Evolutionary conservation across 2,113 vertebrate genomes (phyloP).

Genomic region (Vidua chalybeata): DNA sequence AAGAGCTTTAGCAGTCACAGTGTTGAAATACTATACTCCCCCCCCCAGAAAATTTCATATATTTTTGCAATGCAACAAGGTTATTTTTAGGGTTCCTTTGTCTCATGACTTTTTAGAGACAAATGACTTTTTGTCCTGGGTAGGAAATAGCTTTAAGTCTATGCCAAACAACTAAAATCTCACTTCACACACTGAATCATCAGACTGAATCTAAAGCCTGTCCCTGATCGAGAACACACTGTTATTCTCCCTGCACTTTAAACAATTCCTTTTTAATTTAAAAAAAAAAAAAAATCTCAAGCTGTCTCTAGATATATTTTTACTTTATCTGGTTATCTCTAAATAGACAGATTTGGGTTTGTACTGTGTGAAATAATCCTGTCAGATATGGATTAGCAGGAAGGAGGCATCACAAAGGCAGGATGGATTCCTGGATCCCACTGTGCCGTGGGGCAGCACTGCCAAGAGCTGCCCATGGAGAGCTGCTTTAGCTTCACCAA

Average conservation of each 20-base stretch:
- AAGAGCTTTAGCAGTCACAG: background rate
- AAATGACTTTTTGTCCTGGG: background rate
- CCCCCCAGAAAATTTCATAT: background rate
- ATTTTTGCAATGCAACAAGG: background rate
- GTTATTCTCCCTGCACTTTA: background rate
- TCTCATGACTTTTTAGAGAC: background rate
- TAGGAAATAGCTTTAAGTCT: background rate
- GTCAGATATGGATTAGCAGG: background rate
- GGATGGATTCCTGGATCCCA: background rate
- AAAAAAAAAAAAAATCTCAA: background rate
- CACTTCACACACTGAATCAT: background rate
- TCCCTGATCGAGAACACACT: background rate
- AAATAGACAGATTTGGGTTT: background rate
- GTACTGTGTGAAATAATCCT: background rate
- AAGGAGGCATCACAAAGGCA: background rate
- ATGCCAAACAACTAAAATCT: background rate
- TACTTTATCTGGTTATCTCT: background rate
- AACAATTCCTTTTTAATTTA: background rate
- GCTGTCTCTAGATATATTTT: background rate
- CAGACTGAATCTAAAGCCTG: background rate
- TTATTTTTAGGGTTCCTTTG: background rate
- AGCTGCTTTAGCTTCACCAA: background rate
- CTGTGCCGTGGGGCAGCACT: background rate
- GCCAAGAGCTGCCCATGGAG: background rate
- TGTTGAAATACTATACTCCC: background rate